Conservation (phyloP, 1,140 invertebrate genomes). For the Musca domestica region DNA sequence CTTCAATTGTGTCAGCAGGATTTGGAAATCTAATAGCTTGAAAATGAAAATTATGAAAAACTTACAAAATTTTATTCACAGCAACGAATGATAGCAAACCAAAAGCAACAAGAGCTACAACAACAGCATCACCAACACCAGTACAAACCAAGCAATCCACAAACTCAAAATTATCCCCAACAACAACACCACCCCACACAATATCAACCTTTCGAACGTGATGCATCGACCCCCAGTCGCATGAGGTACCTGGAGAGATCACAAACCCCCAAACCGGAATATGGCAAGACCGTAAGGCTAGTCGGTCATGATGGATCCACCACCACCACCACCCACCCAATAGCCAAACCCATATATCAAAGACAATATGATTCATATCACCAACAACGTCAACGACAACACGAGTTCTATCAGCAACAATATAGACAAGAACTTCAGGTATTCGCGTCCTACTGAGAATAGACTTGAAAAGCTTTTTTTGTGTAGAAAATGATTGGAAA, state of each 20-base stretch:
- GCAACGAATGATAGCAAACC: neutral
- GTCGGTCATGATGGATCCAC: no score
- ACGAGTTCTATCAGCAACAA: constrained; percentile 2
- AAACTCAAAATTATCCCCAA: constrained; percentile 25
- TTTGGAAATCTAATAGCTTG: no score
- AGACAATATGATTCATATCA: constrained; percentile 17
- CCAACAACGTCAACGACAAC: constrained; percentile 23
- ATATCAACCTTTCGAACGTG: neutral
- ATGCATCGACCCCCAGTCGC: neutral
- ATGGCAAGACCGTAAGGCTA: no score
- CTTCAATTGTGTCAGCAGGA: no score
- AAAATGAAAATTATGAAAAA: no score
- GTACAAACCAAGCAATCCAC: constrained; percentile 19
- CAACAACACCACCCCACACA: constrained; percentile 8
- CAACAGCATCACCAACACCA: neutral
- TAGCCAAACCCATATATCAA: constrained; percentile 30
- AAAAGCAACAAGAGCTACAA: neutral
- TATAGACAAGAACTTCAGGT: neutral
- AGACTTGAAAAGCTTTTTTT: neutral
- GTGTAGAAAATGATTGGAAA: neutral
- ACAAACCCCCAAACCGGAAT: no score
- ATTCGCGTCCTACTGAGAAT: neutral
- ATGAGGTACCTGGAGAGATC: no score
- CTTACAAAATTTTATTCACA: constrained; percentile 5
- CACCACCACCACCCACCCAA: neutral